These are phyloP conservation scores for Euthynnus affinis DNA, from an alignment of 2,797 vertebrate species.

Conservation along the genomic window DNA sequence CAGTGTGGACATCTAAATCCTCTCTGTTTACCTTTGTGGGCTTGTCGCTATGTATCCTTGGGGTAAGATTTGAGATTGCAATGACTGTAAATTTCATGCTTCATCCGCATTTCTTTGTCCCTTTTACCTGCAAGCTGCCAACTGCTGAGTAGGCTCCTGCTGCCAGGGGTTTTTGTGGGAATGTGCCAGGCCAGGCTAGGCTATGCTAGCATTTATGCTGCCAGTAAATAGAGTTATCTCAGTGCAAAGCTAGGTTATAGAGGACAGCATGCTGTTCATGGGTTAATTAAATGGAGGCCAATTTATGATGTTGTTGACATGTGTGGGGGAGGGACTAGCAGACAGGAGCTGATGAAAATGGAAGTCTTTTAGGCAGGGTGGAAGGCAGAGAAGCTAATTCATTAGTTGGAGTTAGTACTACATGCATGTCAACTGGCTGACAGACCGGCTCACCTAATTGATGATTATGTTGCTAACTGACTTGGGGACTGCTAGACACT, in stretches of 20 bases:
- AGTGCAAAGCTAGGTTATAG: slow-evolving; percentile 4
- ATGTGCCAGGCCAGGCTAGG: background rate
- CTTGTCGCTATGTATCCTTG: slow-evolving; percentile 39
- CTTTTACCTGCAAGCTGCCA: slow-evolving; percentile 43
- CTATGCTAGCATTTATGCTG: background rate
- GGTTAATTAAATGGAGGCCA: slow-evolving; percentile 77
- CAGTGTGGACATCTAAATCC: slow-evolving; percentile 6
- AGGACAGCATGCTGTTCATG: slow-evolving; percentile 40
- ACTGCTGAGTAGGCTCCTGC: slow-evolving; percentile 49
- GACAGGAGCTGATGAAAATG: slow-evolving; percentile 63
- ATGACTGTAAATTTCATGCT: slow-evolving; percentile 26
- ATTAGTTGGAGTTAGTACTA: slow-evolving; percentile 48
- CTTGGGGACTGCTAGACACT: slow-evolving; percentile 23
- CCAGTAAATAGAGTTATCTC: slow-evolving; percentile 17
- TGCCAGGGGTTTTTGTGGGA: slow-evolving; percentile 24
- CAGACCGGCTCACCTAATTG: slow-evolving; percentile 44
- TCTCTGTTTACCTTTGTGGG: background rate
- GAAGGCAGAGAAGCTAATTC: slow-evolving; percentile 59
- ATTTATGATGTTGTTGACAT: slow-evolving; percentile 75
- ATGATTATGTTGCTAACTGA: slow-evolving; percentile 43
- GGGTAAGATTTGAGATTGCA: slow-evolving; percentile 24
- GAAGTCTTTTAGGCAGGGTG: slow-evolving; percentile 52
- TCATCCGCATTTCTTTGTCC: slow-evolving; percentile 46
- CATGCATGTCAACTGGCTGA: slow-evolving; percentile 53
- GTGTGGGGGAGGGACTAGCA: slow-evolving; percentile 40